Percentiles rank a stretch among this genome's conserved stretches.
Conservation (phyloP, 2,113 vertebrate species). For the Sialia sialis region DNA sequence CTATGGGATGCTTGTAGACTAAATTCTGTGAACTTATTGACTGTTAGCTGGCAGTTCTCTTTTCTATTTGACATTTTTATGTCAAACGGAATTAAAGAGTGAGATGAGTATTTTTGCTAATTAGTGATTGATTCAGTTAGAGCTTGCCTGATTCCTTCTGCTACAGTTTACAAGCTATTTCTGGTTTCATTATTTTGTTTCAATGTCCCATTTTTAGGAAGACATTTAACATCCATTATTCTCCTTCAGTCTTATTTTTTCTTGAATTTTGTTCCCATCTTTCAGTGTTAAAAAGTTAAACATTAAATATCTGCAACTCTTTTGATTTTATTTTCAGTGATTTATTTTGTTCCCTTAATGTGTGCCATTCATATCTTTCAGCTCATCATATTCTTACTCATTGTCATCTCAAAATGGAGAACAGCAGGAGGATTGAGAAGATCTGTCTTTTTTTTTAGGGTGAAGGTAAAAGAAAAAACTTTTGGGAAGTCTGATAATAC, state of each 20-base stretch:
- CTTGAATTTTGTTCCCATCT: not conserved
- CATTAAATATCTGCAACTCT: not conserved
- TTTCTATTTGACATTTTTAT: not conserved
- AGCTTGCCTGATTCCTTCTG: not conserved
- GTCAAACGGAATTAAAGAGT: not conserved
- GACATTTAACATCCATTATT: not conserved
- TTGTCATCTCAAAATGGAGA: not conserved
- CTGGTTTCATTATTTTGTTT: not conserved
- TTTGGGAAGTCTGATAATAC: not conserved
- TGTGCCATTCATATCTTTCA: not conserved
- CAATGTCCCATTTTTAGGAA: not conserved
- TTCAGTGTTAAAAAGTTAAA: not conserved
- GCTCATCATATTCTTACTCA: not conserved
- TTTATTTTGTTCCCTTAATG: not conserved
- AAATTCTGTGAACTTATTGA: not conserved
- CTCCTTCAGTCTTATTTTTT: not conserved
- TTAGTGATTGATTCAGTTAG: not conserved
- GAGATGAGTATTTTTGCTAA: not conserved
- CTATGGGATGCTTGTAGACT: not conserved
- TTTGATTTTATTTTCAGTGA: not conserved
- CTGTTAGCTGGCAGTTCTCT: not conserved
- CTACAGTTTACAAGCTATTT: fast-evolving
- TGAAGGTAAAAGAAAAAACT: not conserved
- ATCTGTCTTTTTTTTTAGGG: fast-evolving
- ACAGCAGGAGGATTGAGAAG: not conserved